These are phyloP conservation scores for Notamacropus eugenii DNA, from an alignment of 2,797 vertebrate species.

Conservation along the genomic window DNA sequence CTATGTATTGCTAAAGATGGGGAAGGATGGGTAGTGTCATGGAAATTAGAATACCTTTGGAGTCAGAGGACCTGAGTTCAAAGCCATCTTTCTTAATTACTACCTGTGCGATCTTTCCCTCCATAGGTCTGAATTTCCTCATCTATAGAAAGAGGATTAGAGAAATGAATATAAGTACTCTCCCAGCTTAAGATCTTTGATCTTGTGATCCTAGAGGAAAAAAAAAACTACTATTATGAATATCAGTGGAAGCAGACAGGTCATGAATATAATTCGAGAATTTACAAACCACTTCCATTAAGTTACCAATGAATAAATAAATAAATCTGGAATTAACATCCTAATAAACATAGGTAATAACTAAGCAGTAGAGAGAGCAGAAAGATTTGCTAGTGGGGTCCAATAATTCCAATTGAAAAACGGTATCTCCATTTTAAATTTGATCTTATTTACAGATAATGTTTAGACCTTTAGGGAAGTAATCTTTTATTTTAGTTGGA, in stretches of 20 bases:
- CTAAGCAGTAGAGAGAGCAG: not conserved
- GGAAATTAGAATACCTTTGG: not conserved
- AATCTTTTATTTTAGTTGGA: not conserved
- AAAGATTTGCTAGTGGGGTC: not conserved
- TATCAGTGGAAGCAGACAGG: not conserved
- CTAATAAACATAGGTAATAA: not conserved
- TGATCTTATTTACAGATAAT: slow-evolving; percentile 11
- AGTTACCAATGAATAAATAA: not conserved
- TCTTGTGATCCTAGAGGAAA: not conserved
- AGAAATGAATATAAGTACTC: not conserved
- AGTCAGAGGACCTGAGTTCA: not conserved
- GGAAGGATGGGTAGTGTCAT: not conserved
- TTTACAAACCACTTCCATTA: slow-evolving; percentile 18
- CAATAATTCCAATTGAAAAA: slow-evolving; percentile 6
- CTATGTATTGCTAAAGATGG: not conserved
- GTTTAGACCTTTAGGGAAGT: not conserved
- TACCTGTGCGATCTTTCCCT: not conserved
- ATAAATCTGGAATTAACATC: not conserved
- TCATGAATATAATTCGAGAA: slow-evolving; percentile 1
- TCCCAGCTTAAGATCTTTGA: not conserved
- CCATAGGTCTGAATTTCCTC: too few species aligned
- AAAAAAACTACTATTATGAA: not conserved
- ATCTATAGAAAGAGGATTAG: too few species aligned
- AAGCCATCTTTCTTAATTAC: not conserved
- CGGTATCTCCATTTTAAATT: slow-evolving; percentile 25